Evolutionary conservation across 2,113 vertebrate genomes (phyloP), one percentile per base, ranked within the genome.

Genomic region (Oncorhynchus kisutch): DNA sequence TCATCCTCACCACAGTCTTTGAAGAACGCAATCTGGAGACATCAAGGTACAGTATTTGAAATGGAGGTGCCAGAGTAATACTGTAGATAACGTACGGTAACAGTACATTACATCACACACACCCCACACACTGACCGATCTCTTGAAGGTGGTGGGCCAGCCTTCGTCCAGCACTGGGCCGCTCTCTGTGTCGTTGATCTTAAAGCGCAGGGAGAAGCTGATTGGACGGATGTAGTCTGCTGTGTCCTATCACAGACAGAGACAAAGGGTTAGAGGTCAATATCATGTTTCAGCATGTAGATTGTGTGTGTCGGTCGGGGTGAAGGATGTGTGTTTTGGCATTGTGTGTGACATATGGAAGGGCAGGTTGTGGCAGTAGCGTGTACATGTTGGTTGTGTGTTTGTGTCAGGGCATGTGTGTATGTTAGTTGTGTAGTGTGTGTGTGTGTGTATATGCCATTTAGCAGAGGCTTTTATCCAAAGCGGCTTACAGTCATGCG

Each of bases 1-100:
- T 99, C 89, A 5, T 99, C 97, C 1, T 96, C 95, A 0, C 97
- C 97, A 0, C 97, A 99, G 69, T 99, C 97, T 90, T 98, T 99
- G 25, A 96, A 98, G 91, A 99, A 99, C 0, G 95, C 93, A 79
- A 99, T 94, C 97, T 99, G 81, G 34, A 76, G 75, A 74, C 64
- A 24, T 18, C 13, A 16, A 54, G 18, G 16, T 14, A 18, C 14
- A 54, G 51, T 16, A 54, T 54, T 54, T 14, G 16, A 18, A 54
- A 54, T 18, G 51, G 51, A 54, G 51, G 51, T 45, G 39, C 39
- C 39, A 45, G 39, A 45, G 39, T 9, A 45, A 45, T 11, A 18
- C 12, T 18, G 51, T 54, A 16, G 16, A 5, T 14, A 54, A 51
- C 3, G 51, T 54, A 54, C 14, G 18, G 16, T 18, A 54, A 54